phyloP scores from a whole-genome alignment of 2,113 vertebrate genomes.

The Leucoraja erinaceus region DNA sequence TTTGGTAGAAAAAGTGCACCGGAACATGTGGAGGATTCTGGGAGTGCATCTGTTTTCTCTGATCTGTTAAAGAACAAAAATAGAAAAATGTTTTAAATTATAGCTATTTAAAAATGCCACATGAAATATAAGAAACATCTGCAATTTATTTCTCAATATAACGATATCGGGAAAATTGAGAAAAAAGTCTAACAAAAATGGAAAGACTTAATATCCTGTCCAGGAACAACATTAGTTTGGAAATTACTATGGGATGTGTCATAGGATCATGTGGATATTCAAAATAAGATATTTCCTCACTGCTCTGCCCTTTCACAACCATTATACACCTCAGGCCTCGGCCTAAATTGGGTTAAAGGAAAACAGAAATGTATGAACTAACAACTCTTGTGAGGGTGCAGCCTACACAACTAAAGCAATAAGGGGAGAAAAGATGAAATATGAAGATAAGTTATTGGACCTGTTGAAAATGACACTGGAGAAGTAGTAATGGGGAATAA shows the following conservation, averaged over 20 bases:
- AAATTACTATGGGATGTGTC: not conserved
- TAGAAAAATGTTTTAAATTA: not conserved
- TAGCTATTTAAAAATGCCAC: not conserved
- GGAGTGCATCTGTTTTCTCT: constrained; percentile 87
- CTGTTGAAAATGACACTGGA: too few relatives aligned
- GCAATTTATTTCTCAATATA: not conserved
- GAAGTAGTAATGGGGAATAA: too few relatives aligned
- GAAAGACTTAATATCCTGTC: not conserved
- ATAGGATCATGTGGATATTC: not conserved
- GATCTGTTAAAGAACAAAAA: constrained; percentile 57
- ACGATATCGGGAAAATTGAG: not conserved
- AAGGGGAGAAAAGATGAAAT: too few relatives aligned
- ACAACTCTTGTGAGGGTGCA: too few relatives aligned
- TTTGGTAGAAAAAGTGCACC: constrained; percentile 91
- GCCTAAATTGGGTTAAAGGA: not conserved
- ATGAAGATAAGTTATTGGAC: too few relatives aligned
- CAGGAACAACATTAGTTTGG: not conserved
- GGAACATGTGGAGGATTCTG: constrained; percentile 91
- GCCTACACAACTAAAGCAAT: too few relatives aligned
- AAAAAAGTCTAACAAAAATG: not conserved
- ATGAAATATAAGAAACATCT: not conserved
- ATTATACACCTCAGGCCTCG: not conserved
- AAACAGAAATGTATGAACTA: not conserved
- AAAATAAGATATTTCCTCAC: not conserved
- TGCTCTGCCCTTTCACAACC: not conserved